Percentiles rank a stretch among this genome's conserved stretches.
Conservation (phyloP, 2,888 invertebrate species). For the Rotaria sp. region DNA sequence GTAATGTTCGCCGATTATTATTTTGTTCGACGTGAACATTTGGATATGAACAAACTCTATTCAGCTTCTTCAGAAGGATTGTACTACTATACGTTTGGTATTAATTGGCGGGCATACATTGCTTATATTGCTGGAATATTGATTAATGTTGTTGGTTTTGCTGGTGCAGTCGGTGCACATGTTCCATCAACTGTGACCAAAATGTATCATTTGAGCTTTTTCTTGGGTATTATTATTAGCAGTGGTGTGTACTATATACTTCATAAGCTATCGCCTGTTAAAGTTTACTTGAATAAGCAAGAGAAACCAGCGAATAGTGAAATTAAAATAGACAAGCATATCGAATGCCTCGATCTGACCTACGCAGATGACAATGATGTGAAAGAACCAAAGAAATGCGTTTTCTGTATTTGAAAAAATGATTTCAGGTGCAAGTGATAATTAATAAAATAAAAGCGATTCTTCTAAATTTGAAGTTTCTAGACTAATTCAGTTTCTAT, state of each 20-base stretch:
- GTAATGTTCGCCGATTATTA: neutral
- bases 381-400: no score
- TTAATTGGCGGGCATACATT: slow-evolving; percentile 15
- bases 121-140: slow-evolving; percentile 19
- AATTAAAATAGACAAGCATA: no score
- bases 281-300: neutral
- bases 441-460: no score
- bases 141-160: neutral
- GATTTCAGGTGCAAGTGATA: no score
- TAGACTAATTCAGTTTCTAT: no score
- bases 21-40: neutral
- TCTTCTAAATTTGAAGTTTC: no score
- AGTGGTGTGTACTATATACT: neutral
- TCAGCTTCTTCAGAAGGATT: neutral
- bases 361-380: no score
- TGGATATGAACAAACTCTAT: neutral
- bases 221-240: neutral
- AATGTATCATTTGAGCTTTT: slow-evolving; percentile 21
- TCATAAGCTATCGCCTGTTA: neutral
- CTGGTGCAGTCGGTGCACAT: neutral
- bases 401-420: no score
- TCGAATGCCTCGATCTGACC: no score
- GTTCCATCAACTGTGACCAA: neutral
- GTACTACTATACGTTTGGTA: neutral
- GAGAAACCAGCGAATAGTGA: neutral